Base-by-base conservation (phyloP, 1,140 invertebrate genomes). In the Atta texana region DNA sequence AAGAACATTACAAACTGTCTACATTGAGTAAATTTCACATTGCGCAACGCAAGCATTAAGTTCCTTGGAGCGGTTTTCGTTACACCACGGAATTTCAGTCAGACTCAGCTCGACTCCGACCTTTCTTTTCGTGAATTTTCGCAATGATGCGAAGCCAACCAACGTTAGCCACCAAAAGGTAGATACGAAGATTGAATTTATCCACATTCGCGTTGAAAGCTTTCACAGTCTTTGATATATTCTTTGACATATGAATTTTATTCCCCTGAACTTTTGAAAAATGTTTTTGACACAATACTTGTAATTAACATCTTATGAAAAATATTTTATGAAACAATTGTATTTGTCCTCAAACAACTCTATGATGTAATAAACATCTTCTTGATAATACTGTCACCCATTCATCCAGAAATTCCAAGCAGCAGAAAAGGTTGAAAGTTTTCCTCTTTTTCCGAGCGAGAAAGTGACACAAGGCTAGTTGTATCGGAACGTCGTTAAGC, bases 401-500 rank as follows among this genome's bases (percentile, higher is more conserved):
- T 49, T 59, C 68, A 61, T 75, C 18, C 28, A 24, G 24, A 28
- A 28, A 63, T 74, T 74, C 14, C 69, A 31, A 82, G 55, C 69
- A 6, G 24, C 68, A 8, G 12, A 61, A 72, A 61, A 18, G 18
- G 39, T 18, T n/a, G 21, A 8, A 59, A 82, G 44, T 53, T 82
- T 74, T 55, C 49, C 31, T 28, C n/a, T 68, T 80, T 51, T 53
- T 21, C 31, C 77, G 18, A 44, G 78, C 14, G 34, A 71, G 53
- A 71, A 34, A 21, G 59, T 24, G 68, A 61, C 68, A 59, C 14
- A 24, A 7, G 34, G 39, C 31, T n/a, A 44, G 44, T 59, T 74
- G 80, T 84, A 84, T 84, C 80, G 80, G 57, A 75, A 84, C 55
- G 80, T 84, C 80, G 80, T 84, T 84, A 74, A 82, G 55, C 80